Evolutionary conservation across 2,113 vertebrate genomes (phyloP).

Genomic region (Thamnophis sirtalis): DNA sequence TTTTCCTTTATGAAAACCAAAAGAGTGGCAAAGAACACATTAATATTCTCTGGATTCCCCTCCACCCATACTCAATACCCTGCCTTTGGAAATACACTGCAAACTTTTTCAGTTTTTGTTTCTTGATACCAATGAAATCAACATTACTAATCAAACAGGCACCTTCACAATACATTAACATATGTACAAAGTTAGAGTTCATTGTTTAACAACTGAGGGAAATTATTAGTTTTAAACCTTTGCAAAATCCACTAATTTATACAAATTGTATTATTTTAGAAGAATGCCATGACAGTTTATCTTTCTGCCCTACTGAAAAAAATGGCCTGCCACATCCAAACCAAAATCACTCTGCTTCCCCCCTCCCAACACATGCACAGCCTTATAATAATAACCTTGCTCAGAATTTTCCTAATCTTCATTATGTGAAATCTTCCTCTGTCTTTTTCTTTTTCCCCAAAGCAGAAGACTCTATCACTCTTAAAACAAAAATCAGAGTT

Average conservation of each 20-base stretch:
- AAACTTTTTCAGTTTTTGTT: not conserved
- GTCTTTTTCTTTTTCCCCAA: not conserved
- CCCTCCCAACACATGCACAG: not conserved
- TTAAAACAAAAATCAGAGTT: not conserved
- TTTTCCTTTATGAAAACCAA: not conserved
- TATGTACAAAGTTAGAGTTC: not conserved
- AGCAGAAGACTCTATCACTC: not conserved
- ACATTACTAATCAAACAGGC: not conserved
- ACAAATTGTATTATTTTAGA: not conserved
- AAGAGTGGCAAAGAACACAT: not conserved
- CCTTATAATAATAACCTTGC: not conserved
- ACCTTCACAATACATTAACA: not conserved
- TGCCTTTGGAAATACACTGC: not conserved
- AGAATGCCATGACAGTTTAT: not conserved
- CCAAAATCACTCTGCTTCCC: not conserved
- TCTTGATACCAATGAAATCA: not conserved
- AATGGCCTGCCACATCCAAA: not conserved
- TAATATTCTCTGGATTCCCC: not conserved
- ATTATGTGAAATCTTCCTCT: not conserved
- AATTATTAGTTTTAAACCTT: not conserved
- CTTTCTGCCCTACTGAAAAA: not conserved
- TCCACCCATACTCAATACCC: not conserved
- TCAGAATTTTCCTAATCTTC: not conserved
- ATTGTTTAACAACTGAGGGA: not conserved
- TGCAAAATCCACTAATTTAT: not conserved